Evolutionary conservation across 2,888 invertebrate species (phyloP).

Genomic region (Helleia helle): DNA sequence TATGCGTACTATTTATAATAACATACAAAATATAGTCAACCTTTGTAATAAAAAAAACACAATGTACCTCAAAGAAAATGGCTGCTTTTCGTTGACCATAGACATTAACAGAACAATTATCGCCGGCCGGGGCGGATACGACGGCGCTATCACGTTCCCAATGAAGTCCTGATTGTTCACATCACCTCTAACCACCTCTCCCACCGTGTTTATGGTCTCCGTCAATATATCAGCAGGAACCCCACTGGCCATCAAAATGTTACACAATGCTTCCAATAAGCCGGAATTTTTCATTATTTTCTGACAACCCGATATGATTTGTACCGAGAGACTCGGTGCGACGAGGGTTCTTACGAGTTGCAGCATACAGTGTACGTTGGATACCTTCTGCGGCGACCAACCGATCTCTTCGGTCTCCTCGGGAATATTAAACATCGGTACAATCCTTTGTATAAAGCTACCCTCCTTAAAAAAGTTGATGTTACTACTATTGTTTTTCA

Average conservation of each 20-base stretch:
- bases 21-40: too few relatives aligned
- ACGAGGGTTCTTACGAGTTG: slow-evolving; percentile 93
- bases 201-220: slow-evolving; percentile 96
- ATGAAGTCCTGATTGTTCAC: slow-evolving; percentile 93
- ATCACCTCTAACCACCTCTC: slow-evolving; percentile 94
- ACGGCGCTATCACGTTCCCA: slow-evolving; percentile 91
- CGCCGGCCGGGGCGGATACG: slow-evolving; percentile 93
- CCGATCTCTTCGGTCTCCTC: slow-evolving; percentile 81
- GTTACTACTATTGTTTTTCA: slow-evolving; percentile 97
- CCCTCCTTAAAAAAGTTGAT: slow-evolving; percentile 99
- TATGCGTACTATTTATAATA: too few relatives aligned
- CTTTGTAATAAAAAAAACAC: too few relatives aligned
- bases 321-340: slow-evolving; percentile 93
- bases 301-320: slow-evolving; percentile 88
- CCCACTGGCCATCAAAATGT: slow-evolving; percentile 95
- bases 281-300: slow-evolving; percentile 90
- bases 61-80: slow-evolving; percentile 77
- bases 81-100: slow-evolving; percentile 99
- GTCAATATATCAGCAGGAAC: slow-evolving; percentile 97
- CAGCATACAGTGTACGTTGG: slow-evolving; percentile 94
- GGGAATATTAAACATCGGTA: slow-evolving; percentile 89
- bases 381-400: slow-evolving; percentile 95
- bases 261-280: slow-evolving; percentile 77
- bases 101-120: slow-evolving; percentile 97
- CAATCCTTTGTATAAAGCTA: slow-evolving; percentile 91